phyloP scores from a whole-genome alignment of 2,113 vertebrate genomes.

The Nerophis lumbriciformis region DNA sequence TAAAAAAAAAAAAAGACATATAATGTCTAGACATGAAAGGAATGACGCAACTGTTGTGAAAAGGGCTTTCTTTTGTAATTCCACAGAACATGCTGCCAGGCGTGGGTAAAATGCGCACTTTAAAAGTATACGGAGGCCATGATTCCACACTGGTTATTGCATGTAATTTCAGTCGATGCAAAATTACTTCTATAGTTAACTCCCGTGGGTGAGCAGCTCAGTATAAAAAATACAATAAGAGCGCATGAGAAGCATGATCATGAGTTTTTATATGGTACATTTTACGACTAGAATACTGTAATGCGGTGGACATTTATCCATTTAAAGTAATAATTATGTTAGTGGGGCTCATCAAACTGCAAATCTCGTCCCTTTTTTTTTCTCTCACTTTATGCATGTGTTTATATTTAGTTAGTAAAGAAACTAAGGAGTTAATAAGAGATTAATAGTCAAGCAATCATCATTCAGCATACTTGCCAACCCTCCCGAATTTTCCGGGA shows the following conservation, averaged over 20 bases:
- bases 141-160: conserved; percentile 49
- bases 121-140: conserved; percentile 42
- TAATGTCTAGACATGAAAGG: conserved; percentile 64
- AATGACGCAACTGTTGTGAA: conserved; percentile 73
- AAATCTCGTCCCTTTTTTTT: conserved; percentile 30
- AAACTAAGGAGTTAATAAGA: too few species aligned
- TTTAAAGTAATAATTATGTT: conserved; percentile 54
- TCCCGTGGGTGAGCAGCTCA: conserved; percentile 50
- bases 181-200: conserved; percentile 51
- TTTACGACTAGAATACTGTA: conserved; percentile 62
- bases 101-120: conserved; percentile 51
- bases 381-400: conserved; percentile 20
- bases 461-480: too few species aligned
- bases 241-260: conserved; percentile 40
- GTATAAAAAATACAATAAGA: conserved; percentile 46
- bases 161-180: conserved; percentile 48
- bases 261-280: conserved; percentile 42
- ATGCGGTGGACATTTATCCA: conserved; percentile 64
- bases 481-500: too few species aligned
- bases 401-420: too few species aligned
- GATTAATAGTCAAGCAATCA: too few species aligned
- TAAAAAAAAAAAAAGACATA: conserved; percentile 19
- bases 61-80: conserved; percentile 61
- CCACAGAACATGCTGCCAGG: conserved; percentile 60
- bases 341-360: conserved; percentile 57